These are phyloP conservation scores for Aphelenchoides fujianensis DNA, from an alignment of 1,140 invertebrate species.

Conservation along the genomic window DNA sequence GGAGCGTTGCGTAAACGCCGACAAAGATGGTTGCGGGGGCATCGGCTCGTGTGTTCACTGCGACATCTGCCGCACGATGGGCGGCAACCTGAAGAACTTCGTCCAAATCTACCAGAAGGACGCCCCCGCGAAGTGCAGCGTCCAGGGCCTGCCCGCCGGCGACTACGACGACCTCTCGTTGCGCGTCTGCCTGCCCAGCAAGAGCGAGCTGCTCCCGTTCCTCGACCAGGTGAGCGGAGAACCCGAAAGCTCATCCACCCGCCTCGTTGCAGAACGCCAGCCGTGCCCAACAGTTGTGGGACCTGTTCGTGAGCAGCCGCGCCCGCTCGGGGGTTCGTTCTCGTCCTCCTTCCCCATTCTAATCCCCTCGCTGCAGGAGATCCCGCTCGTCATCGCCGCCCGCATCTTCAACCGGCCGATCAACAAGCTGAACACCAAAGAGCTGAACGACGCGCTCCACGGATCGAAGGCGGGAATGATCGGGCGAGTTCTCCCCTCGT, in stretches of 20 bases:
- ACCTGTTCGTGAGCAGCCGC: conserved; percentile 58
- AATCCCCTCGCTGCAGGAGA: conserved; percentile 34
- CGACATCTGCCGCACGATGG: conserved; percentile 58
- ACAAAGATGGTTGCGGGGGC: conserved; percentile 59
- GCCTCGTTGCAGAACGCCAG: conserved; percentile 51
- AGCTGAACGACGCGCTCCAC: conserved; percentile 52
- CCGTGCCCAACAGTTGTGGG: conserved; percentile 59
- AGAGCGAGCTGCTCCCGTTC: conserved; percentile 59
- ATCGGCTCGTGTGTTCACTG: conserved; percentile 62
- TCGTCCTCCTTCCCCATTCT: background rate
- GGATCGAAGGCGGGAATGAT: too few species aligned
- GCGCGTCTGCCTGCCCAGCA: conserved; percentile 56
- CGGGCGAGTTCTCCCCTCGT: too few species aligned
- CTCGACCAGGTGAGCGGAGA: conserved; percentile 59
- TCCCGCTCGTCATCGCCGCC: conserved; percentile 53
- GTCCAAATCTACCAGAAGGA: conserved; percentile 60
- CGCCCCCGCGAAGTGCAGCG: conserved; percentile 56
- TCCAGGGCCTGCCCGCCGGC: conserved; percentile 50
- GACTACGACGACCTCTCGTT: conserved; percentile 59
- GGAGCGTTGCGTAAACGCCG: conserved; percentile 60
- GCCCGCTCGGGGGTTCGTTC: conserved; percentile 60
- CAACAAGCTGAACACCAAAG: conserved; percentile 48
- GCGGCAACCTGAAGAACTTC: conserved; percentile 58
- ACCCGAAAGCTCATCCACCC: too few species aligned
- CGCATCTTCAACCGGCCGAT: conserved; percentile 52